A percentile compares a stretch with the other conserved stretches of the same genome.
Evolutionary conservation across 2,888 invertebrate genomes (phyloP).

Genomic region (Agapostemon virescens): DNA sequence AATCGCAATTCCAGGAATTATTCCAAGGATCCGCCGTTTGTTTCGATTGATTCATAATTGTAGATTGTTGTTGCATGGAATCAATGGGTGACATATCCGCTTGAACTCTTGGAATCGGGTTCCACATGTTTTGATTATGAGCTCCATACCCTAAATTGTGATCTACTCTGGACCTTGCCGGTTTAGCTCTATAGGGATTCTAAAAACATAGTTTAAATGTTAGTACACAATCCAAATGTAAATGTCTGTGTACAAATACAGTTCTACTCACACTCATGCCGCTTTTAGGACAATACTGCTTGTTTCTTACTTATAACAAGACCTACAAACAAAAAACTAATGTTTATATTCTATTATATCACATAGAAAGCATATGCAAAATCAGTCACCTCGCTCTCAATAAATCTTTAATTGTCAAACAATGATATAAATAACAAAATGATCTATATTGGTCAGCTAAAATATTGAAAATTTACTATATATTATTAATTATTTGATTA

Average conservation of each 20-base stretch:
- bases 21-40: conserved; percentile 71
- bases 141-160: conserved; percentile 72
- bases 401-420: not conserved
- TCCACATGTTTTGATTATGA: conserved; percentile 75
- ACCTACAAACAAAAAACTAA: conserved; percentile 43
- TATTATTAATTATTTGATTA: not conserved
- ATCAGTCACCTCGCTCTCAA: not conserved
- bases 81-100: conserved; percentile 63
- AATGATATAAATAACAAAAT: not conserved
- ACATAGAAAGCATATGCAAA: not conserved
- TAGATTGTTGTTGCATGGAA: conserved; percentile 62
- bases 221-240: not conserved
- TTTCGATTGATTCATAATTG: conserved; percentile 53
- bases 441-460: not conserved
- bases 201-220: conserved; percentile 53
- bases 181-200: conserved; percentile 78
- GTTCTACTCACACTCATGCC: conserved; percentile 61
- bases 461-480: not conserved
- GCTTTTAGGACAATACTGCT: conserved; percentile 21
- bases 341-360: not conserved
- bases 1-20: conserved; percentile 79
- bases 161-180: conserved; percentile 73
- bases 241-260: not conserved
- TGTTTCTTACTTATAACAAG: conserved; percentile 41
- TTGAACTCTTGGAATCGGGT: conserved; percentile 63